Evolutionary conservation across 2,888 invertebrate species (phyloP).

Genomic region (Nemotelus pantherinus): DNA sequence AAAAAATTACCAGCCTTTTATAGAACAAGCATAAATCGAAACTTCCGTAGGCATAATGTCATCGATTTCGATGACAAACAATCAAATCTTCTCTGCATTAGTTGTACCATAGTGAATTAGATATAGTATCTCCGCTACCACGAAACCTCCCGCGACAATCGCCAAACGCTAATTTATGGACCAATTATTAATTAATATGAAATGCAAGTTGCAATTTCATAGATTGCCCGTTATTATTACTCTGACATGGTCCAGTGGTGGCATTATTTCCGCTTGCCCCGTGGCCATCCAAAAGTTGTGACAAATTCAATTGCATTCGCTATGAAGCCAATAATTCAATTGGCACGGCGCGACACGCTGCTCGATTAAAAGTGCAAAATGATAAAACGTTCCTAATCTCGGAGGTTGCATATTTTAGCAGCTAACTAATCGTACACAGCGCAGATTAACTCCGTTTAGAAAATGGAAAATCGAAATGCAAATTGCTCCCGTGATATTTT

Average conservation of each 20-base stretch:
- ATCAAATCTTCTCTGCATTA: conserved; percentile 9
- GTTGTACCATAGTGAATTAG: conserved; percentile 1
- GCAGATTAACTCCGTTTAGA: conserved; percentile 33
- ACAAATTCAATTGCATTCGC: conserved; percentile 24
- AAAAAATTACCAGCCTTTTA: too few relatives aligned
- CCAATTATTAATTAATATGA: conserved; percentile 39
- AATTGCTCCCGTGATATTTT: conserved; percentile 21
- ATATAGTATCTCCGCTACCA: neutral
- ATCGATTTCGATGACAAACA: neutral
- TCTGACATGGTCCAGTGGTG: neutral
- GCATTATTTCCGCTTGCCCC: neutral
- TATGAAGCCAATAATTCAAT: conserved; percentile 22
- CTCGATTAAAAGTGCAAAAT: conserved; percentile 37
- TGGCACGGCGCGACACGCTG: conserved; percentile 25
- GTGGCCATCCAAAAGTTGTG: conserved; percentile 12
- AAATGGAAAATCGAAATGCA: conserved; percentile 35
- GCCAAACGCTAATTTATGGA: conserved; percentile 28
- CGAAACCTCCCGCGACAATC: conserved; percentile 9
- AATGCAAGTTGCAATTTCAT: conserved; percentile 34
- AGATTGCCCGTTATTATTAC: conserved; percentile 31
- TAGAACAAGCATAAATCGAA: neutral
- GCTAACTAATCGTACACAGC: neutral
- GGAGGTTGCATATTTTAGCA: conserved; percentile 31
- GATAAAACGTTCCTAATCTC: conserved; percentile 32
- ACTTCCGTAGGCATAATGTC: neutral